Conservation (phyloP, 2,888 invertebrate species). For the Stenurella melanura region DNA sequence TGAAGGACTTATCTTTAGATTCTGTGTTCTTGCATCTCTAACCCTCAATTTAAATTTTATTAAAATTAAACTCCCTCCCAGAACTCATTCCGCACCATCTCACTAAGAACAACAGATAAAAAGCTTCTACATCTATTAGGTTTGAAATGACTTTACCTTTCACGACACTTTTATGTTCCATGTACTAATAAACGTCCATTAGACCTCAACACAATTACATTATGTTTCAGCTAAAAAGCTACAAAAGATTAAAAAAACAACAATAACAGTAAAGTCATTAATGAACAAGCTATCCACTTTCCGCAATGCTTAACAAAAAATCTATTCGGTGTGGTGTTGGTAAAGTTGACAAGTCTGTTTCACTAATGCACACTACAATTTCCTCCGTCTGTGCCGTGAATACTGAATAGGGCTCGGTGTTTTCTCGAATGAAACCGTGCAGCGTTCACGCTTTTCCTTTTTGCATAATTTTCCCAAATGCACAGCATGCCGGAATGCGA, state of each 20-base stretch:
- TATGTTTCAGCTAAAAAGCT: background rate
- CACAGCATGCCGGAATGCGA: constrained; percentile 16
- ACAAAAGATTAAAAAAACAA: constrained; percentile 1
- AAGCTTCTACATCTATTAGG: too few species aligned
- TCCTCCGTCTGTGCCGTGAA: constrained; percentile 40
- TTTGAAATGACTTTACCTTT: too few species aligned
- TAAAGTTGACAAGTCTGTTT: constrained; percentile 46
- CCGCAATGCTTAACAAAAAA: constrained; percentile 25
- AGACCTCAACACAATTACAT: background rate
- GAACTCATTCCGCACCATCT: too few species aligned
- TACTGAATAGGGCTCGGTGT: constrained; percentile 40
- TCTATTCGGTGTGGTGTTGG: constrained; percentile 29
- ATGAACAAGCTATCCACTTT: constrained; percentile 29
- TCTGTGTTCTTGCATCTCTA: too few species aligned
- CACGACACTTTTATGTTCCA: background rate
- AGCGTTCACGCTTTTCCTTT: constrained; percentile 31
- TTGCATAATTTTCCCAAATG: constrained; percentile 39
- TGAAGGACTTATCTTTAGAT: too few species aligned
- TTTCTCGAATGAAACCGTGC: constrained; percentile 25
- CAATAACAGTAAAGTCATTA: constrained; percentile 16
- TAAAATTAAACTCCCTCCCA: too few species aligned
- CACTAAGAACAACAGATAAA: too few species aligned
- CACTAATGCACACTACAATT: constrained; percentile 51
- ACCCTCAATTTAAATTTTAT: too few species aligned
- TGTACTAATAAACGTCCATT: background rate